phyloP scores from a whole-genome alignment of 2,113 vertebrate species.

The Chaenocephalus aceratus region DNA sequence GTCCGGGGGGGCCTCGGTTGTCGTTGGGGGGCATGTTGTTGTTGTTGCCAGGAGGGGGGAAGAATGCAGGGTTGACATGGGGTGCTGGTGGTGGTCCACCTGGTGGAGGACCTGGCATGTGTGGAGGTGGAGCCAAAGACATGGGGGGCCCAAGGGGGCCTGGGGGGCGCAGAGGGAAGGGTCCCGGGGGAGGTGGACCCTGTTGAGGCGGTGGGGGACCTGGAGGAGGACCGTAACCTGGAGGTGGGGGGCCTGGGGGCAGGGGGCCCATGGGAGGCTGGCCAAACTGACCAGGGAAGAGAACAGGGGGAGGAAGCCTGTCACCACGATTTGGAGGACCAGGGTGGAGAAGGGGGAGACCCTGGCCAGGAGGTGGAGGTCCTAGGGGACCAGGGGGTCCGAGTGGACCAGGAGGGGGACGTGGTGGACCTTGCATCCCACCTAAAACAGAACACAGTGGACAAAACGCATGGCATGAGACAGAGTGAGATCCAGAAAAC shows the following conservation, averaged over 20 bases:
- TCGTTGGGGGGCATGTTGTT: constrained; percentile 95
- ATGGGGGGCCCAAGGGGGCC: constrained; percentile 95
- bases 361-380: constrained; percentile 96
- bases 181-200: constrained; percentile 95
- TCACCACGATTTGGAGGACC: constrained; percentile 97
- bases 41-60: constrained; percentile 96
- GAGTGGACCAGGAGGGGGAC: constrained; percentile 94
- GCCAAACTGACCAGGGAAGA: constrained; percentile 97
- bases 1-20: constrained; percentile 91
- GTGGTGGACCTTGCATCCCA: constrained; percentile 94
- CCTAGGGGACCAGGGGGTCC: constrained; percentile 95
- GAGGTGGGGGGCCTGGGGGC: constrained; percentile 96
- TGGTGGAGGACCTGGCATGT: constrained; percentile 96
- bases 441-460: constrained; percentile 76
- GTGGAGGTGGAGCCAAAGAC: constrained; percentile 95
- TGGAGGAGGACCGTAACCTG: constrained; percentile 95
- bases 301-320: constrained; percentile 95
- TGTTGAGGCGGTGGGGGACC: constrained; percentile 96
- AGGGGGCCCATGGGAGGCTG: constrained; percentile 95
- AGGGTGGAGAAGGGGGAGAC: constrained; percentile 91
- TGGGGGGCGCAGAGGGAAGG: constrained; percentile 94
- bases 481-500: neutral
- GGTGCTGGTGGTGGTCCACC: constrained; percentile 97
- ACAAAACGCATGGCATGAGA: neutral
- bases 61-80: constrained; percentile 98